Percentiles rank a stretch among this genome's conserved stretches.
phyloP scores from a whole-genome alignment of 1,140 invertebrate species.

The Drosophila parvula region DNA sequence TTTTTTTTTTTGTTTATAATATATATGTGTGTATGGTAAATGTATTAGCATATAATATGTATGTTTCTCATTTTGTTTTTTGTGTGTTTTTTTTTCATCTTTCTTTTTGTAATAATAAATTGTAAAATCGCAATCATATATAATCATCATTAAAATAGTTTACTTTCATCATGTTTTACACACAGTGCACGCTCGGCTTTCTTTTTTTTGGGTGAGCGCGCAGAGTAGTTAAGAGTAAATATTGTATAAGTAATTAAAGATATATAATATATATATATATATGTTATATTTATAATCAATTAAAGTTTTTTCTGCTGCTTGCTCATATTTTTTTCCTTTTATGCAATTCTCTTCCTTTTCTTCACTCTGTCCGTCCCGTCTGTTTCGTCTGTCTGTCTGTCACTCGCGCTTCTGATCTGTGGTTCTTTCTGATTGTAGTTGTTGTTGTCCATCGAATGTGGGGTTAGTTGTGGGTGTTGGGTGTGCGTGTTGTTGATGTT shows the following conservation, averaged over 20 bases:
- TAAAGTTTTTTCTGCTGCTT: conserved; percentile 50
- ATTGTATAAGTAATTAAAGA: conserved; percentile 66
- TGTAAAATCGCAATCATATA: conserved; percentile 77
- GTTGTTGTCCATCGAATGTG: conserved; percentile 35
- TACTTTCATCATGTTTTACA: conserved; percentile 62
- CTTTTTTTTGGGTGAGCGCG: conserved; percentile 37
- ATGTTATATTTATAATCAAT: conserved; percentile 76
- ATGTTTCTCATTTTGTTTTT: conserved; percentile 60
- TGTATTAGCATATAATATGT: conserved; percentile 73
- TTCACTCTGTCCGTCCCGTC: conserved; percentile 1
- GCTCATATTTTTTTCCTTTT: conserved; percentile 15
- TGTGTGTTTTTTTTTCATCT: conserved; percentile 44
- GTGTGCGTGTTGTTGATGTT: conserved; percentile 53
- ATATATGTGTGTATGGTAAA: conserved; percentile 75
- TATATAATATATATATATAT: conserved; percentile 55
- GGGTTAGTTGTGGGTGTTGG: conserved; percentile 40
- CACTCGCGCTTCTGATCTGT: conserved; percentile 34
- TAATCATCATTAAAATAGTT: conserved; percentile 76
- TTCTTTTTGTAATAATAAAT: conserved; percentile 72
- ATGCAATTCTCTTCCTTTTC: conserved; percentile 52
- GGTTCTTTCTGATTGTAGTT: conserved; percentile 42
- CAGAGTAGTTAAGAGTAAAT: conserved; percentile 76
- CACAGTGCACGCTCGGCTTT: conserved; percentile 44
- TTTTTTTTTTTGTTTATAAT: conserved; percentile 41
- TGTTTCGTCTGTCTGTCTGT: neutral